Percentiles rank a stretch among this genome's conserved stretches.
These are phyloP conservation scores for Python bivittatus DNA, from an alignment of 2,113 vertebrate genomes.

Conservation along the genomic window DNA sequence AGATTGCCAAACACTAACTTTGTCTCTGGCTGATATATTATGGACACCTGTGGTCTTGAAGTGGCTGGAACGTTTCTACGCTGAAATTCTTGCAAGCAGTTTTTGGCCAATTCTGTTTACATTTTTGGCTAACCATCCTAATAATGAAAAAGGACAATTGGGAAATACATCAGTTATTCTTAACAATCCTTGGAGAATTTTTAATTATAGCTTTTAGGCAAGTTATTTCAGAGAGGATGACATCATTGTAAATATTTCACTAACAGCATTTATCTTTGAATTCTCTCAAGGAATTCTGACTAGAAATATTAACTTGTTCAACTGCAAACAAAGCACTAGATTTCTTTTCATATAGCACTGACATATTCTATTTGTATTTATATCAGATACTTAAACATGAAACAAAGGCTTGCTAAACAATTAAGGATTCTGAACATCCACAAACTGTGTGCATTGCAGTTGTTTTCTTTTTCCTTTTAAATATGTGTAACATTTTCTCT, in stretches of 20 bases:
- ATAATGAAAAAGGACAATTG: constrained; percentile 59
- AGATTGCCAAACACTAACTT: constrained; percentile 57
- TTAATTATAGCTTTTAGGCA: constrained; percentile 59
- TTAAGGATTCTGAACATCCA: background rate
- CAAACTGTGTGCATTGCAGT: background rate
- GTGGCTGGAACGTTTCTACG: constrained; percentile 63
- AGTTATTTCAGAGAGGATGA: constrained; percentile 63
- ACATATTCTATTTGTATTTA: background rate
- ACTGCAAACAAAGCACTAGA: constrained; percentile 30
- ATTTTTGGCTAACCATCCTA: constrained; percentile 61
- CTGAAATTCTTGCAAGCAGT: constrained; percentile 64
- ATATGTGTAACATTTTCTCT: background rate
- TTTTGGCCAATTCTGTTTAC: constrained; percentile 61
- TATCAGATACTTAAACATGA: background rate
- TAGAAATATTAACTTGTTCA: constrained; percentile 39
- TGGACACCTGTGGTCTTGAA: constrained; percentile 71
- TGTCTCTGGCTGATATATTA: constrained; percentile 58
- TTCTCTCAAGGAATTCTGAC: constrained; percentile 54
- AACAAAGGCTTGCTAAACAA: background rate
- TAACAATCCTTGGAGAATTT: constrained; percentile 59
- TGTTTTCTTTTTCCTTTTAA: background rate
- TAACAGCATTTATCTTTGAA: constrained; percentile 58
- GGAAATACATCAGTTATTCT: constrained; percentile 66
- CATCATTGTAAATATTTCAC: constrained; percentile 57
- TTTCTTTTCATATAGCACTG: constrained; percentile 37